Evolutionary conservation across 1,140 invertebrate species (phyloP).

Genomic region (Conopomorpha cramerella): DNA sequence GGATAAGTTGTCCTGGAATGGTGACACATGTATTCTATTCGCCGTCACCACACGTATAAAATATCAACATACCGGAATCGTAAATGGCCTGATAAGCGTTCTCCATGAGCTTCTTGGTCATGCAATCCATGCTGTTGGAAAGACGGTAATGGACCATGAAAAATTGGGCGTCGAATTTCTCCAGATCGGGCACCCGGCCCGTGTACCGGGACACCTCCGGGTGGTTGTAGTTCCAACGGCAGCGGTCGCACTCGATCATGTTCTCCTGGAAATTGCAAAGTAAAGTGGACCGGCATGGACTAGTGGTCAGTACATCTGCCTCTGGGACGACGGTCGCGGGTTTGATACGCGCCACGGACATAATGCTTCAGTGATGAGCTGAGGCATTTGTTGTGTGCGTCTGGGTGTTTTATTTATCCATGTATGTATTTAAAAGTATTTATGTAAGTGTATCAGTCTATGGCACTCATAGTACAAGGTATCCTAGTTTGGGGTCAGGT

Average conservation of each 20-base stretch:
- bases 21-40: too few relatives aligned
- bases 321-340: too few relatives aligned
- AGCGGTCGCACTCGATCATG: not conserved
- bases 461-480: too few relatives aligned
- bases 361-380: too few relatives aligned
- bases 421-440: too few relatives aligned
- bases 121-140: conserved; percentile 16
- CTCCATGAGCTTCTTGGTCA: conserved; percentile 22
- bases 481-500: too few relatives aligned
- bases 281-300: not conserved
- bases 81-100: conserved; percentile 29
- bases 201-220: conserved; percentile 14
- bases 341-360: too few relatives aligned
- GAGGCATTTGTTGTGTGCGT: too few relatives aligned
- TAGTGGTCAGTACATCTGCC: too few relatives aligned
- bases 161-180: conserved; percentile 30
- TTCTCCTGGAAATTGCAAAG: not conserved
- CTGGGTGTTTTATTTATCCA: too few relatives aligned
- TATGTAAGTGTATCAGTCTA: too few relatives aligned
- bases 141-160: conserved; percentile 24
- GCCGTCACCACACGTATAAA: not conserved
- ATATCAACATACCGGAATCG: conserved; percentile 20
- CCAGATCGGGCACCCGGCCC: conserved; percentile 15
- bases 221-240: conserved; percentile 8
- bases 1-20: too few relatives aligned